Base-by-base conservation (phyloP, 2,113 vertebrate genomes). In the Malurus cyaneus region DNA sequence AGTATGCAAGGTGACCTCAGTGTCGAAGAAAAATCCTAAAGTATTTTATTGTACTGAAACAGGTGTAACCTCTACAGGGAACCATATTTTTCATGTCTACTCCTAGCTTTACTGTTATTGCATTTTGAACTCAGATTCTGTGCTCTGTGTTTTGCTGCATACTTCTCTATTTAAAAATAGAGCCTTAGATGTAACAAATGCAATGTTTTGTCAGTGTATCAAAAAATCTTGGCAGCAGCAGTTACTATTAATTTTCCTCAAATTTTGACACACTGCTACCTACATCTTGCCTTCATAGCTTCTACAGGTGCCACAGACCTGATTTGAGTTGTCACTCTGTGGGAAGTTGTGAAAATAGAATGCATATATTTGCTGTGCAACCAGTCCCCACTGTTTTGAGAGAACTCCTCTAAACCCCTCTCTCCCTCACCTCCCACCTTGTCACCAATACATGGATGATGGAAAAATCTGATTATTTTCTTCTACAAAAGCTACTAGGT, bases 341-440 rank as follows among this genome's bases (percentile, higher is more conserved):
- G 29, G 29, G 29, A 88, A 86, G 57, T 16, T 44, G 23, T n/a
- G 23, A 23, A 59, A 86, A 50, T 36, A 21, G 16, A 89, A 80
- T 19, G 29, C 17, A 18, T 28, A 16, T 47, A 60, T 61, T 86
- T 85, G 39, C 57, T 83, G 54, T 54, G 23, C 18, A 20, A 13
- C 31, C 7, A 64, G 29, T 16, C 67, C 21, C 29, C 32, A 61
- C 4, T 34, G 6, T 46, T 71, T 52, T 80, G 26, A 77, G 73
- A 79, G 10, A 79, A 54, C 4, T 16, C 11, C 4, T 59, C 5
- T 59, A 36, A 32, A 36, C 0, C 0, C 1, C 8, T 52, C 39
- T 47, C 31, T 89, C 14, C 24, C 8, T 61, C 19, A 67, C 13
- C 12, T 83, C 26, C 32, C 24, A 49, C 18, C n/a, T 56, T 21